Percentiles rank a stretch among this genome's conserved stretches.
phyloP scores from a whole-genome alignment of 2,888 invertebrate species.

The Ophonus ardosiacus region DNA sequence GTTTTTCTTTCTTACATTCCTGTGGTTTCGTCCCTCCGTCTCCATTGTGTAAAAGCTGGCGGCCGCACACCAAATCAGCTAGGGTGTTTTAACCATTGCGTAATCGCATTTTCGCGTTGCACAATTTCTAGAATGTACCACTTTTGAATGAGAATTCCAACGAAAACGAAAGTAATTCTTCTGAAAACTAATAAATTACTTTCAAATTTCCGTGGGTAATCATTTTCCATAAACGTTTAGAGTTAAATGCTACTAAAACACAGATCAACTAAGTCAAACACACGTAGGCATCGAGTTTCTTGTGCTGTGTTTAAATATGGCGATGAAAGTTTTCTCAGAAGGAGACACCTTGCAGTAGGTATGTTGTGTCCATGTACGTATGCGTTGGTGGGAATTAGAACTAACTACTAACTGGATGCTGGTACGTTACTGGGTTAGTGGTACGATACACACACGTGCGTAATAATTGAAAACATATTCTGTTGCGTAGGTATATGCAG shows the following conservation, averaged over 20 bases:
- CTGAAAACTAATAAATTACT: background rate
- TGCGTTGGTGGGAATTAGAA: conserved; percentile 50
- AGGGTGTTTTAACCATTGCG: too few species aligned
- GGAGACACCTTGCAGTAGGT: background rate
- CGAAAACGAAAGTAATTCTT: background rate
- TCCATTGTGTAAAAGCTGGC: too few species aligned
- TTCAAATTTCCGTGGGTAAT: background rate
- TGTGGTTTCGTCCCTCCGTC: too few species aligned
- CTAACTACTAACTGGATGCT: conserved; percentile 26
- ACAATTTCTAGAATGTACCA: background rate
- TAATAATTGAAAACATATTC: background rate
- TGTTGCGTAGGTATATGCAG: too few species aligned
- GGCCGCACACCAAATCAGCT: too few species aligned
- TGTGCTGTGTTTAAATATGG: background rate
- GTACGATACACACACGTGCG: conserved; percentile 40
- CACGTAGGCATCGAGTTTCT: background rate
- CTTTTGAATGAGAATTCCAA: background rate
- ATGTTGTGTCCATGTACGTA: conserved; percentile 6
- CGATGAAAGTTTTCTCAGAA: conserved; percentile 15
- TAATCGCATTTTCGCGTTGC: too few species aligned
- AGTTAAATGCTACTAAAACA: background rate
- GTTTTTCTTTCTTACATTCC: too few species aligned
- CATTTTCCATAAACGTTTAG: background rate
- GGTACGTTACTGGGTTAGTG: conserved; percentile 47
- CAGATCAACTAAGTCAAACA: background rate